These are phyloP conservation scores for Centropus bengalensis DNA, from an alignment of 2,113 vertebrate genomes.

Conservation along the genomic window DNA sequence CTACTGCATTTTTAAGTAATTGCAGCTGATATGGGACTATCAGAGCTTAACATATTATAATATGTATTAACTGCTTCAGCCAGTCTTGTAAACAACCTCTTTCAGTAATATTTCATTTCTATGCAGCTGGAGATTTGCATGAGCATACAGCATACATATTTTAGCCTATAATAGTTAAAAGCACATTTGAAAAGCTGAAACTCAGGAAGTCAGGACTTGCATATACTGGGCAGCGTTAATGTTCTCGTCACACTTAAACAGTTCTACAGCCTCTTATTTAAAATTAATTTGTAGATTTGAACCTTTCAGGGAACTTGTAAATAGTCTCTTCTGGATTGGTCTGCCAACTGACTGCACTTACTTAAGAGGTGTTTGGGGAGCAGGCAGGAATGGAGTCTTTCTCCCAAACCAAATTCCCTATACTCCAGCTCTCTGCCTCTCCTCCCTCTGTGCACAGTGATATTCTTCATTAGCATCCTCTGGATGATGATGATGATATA, in stretches of 20 bases:
- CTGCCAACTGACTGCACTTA: background rate
- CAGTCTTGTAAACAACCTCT: conserved; percentile 41
- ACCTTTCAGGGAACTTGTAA: background rate
- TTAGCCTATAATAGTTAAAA: conserved; percentile 17
- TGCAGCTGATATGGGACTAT: conserved; percentile 33
- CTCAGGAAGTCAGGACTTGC: background rate
- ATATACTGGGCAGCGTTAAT: background rate
- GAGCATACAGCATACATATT: conserved; percentile 30
- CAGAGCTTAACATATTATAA: conserved; percentile 38
- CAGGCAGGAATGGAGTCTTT: background rate
- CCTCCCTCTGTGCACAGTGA: rapidly evolving
- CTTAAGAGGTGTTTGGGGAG: background rate
- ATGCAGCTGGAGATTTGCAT: conserved; percentile 41
- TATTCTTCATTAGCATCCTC: background rate
- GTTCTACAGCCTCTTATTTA: background rate
- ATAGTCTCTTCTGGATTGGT: background rate
- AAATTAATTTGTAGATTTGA: background rate
- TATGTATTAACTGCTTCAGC: conserved; percentile 45
- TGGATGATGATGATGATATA: background rate
- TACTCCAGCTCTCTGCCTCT: background rate
- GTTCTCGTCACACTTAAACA: background rate
- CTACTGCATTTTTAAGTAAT: conserved; percentile 49
- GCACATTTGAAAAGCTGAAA: conserved; percentile 9
- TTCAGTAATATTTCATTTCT: conserved; percentile 57
- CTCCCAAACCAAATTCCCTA: background rate